Evolutionary conservation across 2,113 vertebrate species (phyloP), one percentile per base, ranked within the genome.

Genomic region (Cricetomys ansorgei): DNA sequence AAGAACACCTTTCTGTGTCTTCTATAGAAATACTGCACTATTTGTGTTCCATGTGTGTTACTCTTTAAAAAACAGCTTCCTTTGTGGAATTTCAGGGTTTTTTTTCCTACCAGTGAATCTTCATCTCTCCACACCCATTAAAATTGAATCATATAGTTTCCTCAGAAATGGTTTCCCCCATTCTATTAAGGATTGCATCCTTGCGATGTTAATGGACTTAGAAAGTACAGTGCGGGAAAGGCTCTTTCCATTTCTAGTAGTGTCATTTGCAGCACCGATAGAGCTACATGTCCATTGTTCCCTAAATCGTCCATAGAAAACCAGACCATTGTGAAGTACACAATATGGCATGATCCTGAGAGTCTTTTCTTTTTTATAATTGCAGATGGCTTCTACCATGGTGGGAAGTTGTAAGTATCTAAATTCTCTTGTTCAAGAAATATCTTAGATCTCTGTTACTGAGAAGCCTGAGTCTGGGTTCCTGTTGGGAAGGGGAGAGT

Each of bases 261-360:
- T 37, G 21, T n/a, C 50, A 25, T 57, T 57, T 13, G 34, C 77
- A 80, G 34, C 53, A n/a, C 34, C 50, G 55, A 29, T 37, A 57
- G 17, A 21, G 50, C 34, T 40, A 37, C 55, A 11, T 23, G n/a
- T 25, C 70, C 21, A 5, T 57, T 21, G 34, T 81, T 81, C 53
- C 17, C 79, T 40, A 43, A 43, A 16, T 17, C n/a, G 17, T 40
- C 23, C 21, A 83, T 53, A 40, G n/a, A 59, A 40, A 59, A 3
- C 11, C 11, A 59, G n/a, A 40, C 21, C 12, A 59, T 29, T 59
- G 23, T 40, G 12, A 59, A 29, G 1, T 43, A 31, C 10, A 43
- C 11, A 27, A 2, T 8, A n/a, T 9, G 57, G 11, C 1, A 23
- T 16, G 0, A n/a, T 27, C 23, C 12, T 59, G 21, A 59, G 23